These are phyloP conservation scores for Orthochromis indermauri DNA, from an alignment of 2,113 vertebrate genomes.

Conservation along the genomic window DNA sequence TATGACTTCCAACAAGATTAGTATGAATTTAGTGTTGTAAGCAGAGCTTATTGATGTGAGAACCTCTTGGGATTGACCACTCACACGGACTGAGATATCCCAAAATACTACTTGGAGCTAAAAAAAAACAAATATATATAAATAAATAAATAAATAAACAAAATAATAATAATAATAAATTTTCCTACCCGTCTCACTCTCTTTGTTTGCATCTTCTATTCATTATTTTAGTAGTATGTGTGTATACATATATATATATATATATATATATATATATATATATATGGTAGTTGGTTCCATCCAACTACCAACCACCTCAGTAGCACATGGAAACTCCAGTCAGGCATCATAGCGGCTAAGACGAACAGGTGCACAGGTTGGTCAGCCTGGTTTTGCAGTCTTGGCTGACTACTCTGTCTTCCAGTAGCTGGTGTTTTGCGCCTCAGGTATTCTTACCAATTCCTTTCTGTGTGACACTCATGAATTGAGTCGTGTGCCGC, in stretches of 20 bases:
- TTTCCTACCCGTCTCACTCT: neutral
- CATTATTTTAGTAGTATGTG: neutral
- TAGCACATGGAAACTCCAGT: neutral
- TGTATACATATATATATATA: neutral
- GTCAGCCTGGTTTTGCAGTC: accelerated
- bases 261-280: too few species aligned
- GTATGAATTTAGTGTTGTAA: neutral
- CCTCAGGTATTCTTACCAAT: neutral
- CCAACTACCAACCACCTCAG: neutral
- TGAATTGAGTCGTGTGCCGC: neutral
- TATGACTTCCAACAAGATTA: neutral
- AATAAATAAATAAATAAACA: neutral
- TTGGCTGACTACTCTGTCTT: neutral
- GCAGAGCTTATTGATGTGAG: neutral
- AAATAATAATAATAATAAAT: accelerated
- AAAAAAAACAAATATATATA: neutral
- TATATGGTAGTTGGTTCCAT: neutral
- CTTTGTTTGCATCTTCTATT: neutral
- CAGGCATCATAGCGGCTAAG: accelerated
- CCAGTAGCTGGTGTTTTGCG: neutral
- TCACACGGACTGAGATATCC: neutral
- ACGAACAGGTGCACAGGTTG: neutral
- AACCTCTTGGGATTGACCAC: neutral
- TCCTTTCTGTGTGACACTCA: neutral
- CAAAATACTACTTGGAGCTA: neutral